phyloP scores from a whole-genome alignment of 2,888 invertebrate genomes.

The Sphaeridia pumilis region DNA sequence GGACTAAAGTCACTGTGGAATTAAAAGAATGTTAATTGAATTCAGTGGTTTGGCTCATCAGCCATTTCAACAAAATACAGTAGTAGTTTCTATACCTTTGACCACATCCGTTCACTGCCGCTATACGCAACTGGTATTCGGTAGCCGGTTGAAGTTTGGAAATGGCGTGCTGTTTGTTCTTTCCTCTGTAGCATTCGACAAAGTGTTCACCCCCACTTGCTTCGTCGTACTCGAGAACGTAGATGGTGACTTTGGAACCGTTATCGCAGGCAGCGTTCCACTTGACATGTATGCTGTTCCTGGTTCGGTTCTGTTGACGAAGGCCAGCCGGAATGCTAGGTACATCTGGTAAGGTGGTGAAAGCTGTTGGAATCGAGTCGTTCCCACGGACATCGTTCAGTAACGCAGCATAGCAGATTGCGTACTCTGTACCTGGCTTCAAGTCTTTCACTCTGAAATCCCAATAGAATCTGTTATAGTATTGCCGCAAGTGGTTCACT shows the following conservation, averaged over 20 bases:
- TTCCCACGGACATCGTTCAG: slow-evolving; percentile 62
- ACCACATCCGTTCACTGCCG: slow-evolving; percentile 70
- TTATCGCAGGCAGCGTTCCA: slow-evolving; percentile 48
- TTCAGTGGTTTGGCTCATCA: background rate
- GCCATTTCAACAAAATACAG: background rate
- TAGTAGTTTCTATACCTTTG: too few relatives aligned
- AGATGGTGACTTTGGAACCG: slow-evolving; percentile 63
- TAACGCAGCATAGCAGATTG: slow-evolving; percentile 65
- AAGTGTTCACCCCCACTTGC: slow-evolving; percentile 54
- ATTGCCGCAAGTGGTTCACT: background rate
- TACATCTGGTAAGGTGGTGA: slow-evolving; percentile 68
- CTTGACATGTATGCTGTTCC: slow-evolving; percentile 42
- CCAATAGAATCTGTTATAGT: background rate
- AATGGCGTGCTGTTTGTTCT: slow-evolving; percentile 62
- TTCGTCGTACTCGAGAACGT: slow-evolving; percentile 65
- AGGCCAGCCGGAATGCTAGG: slow-evolving; percentile 53
- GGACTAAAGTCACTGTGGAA: slow-evolving; percentile 53
- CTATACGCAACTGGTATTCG: slow-evolving; percentile 66
- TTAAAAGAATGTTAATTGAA: background rate
- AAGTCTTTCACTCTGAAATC: slow-evolving; percentile 57
- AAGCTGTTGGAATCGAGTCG: slow-evolving; percentile 63
- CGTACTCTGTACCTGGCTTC: slow-evolving; percentile 76
- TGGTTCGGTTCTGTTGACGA: slow-evolving; percentile 23
- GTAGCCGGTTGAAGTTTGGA: slow-evolving; percentile 66
- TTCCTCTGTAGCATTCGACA: slow-evolving; percentile 58